phyloP scores from a whole-genome alignment of 2,113 vertebrate genomes.

The Pituophis catenifer region DNA sequence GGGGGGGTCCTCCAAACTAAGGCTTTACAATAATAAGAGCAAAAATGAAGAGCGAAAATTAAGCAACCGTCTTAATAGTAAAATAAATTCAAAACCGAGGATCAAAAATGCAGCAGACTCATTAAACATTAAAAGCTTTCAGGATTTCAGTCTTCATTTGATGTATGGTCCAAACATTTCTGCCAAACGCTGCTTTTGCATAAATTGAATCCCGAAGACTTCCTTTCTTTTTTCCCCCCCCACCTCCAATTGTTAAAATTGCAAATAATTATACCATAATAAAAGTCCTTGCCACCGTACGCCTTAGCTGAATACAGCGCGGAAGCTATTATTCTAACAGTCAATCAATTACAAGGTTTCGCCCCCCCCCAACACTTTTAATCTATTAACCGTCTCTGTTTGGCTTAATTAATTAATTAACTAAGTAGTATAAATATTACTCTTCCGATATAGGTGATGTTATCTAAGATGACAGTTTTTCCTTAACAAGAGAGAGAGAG shows the following conservation, averaged over 20 bases:
- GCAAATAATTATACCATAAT: neutral
- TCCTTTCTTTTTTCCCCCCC: neutral
- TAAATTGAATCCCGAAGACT: neutral
- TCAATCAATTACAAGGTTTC: neutral
- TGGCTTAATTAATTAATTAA: conserved; percentile 28
- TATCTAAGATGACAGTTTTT: conserved; percentile 12
- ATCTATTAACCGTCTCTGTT: neutral
- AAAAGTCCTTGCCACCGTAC: neutral
- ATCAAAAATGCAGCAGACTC: neutral
- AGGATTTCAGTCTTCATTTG: neutral
- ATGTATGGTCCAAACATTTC: neutral
- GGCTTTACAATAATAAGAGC: neutral
- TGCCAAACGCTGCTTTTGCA: neutral
- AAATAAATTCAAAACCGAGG: neutral
- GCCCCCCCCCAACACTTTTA: neutral
- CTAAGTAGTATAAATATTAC: conserved; percentile 15
- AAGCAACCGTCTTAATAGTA: neutral
- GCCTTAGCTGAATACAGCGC: neutral
- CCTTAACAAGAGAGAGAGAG: neutral
- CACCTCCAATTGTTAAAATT: neutral
- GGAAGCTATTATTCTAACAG: neutral
- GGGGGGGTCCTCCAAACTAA: neutral
- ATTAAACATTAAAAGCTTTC: neutral
- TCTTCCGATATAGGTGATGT: conserved; percentile 1
- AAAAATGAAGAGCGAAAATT: neutral